These are phyloP conservation scores for Drosophila kikkawai DNA, from an alignment of 1,140 invertebrate species.

Conservation along the genomic window DNA sequence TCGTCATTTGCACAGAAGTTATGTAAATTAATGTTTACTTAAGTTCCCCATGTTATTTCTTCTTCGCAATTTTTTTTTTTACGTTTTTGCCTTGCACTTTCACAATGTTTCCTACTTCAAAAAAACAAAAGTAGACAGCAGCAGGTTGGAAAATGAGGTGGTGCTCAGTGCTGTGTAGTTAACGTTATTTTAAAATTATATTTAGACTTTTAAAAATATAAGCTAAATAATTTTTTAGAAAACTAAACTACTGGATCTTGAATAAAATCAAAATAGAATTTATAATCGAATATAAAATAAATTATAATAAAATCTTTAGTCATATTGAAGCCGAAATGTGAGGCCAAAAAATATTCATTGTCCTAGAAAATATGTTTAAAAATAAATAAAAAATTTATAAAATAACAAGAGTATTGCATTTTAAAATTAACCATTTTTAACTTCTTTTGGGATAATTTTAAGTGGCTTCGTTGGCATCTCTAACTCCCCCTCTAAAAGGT, in stretches of 20 bases:
- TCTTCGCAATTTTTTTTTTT: slow-evolving; percentile 37
- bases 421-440: too few species aligned
- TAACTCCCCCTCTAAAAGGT: slow-evolving; percentile 28
- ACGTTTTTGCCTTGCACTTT: slow-evolving; percentile 65
- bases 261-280: too few species aligned
- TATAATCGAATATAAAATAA: too few species aligned
- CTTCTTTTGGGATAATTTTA: too few species aligned
- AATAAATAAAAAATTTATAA: too few species aligned
- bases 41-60: slow-evolving; percentile 84
- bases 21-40: slow-evolving; percentile 85
- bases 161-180: neutral
- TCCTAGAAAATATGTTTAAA: too few species aligned
- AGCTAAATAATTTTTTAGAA: accelerated
- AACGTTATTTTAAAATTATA: neutral
- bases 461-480: neutral
- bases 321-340: too few species aligned
- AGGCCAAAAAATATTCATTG: too few species aligned
- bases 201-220: neutral
- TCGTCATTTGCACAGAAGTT: slow-evolving; percentile 84
- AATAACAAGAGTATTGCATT: too few species aligned
- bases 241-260: too few species aligned
- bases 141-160: slow-evolving; percentile 5
- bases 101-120: slow-evolving; percentile 79
- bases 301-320: too few species aligned
- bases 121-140: slow-evolving; percentile 77